Evolutionary conservation across 2,113 vertebrate genomes (phyloP).

Genomic region (Psephotus haematonotus): DNA sequence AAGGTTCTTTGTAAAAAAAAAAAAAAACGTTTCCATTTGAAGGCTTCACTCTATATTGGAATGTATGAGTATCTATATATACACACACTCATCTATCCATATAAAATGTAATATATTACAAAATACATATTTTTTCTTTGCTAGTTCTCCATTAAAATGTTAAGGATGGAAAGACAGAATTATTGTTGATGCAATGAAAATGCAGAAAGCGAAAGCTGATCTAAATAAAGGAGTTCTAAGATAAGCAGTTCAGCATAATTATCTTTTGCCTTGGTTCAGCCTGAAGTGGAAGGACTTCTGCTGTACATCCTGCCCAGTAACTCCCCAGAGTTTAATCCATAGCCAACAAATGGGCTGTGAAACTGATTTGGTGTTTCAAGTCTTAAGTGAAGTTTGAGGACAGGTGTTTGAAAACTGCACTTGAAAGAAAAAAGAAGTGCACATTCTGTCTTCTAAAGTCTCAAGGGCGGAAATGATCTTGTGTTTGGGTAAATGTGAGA

Average conservation of each 20-base stretch:
- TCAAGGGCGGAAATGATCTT: background rate
- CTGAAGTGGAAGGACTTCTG: background rate
- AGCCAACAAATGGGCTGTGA: background rate
- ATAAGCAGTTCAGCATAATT: background rate
- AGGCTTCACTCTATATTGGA: slow-evolving; percentile 33
- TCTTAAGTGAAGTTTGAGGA: background rate
- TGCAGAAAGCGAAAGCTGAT: background rate
- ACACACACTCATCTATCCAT: background rate
- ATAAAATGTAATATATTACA: background rate
- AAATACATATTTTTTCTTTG: slow-evolving; percentile 10
- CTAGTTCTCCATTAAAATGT: background rate
- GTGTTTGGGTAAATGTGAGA: background rate
- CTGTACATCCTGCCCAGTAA: background rate
- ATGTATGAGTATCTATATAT: background rate
- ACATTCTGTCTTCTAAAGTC: background rate
- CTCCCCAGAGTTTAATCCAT: background rate
- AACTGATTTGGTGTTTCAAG: background rate
- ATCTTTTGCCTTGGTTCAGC: background rate
- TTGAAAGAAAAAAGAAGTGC: background rate
- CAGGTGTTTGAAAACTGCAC: background rate
- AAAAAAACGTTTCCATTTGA: background rate
- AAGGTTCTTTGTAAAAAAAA: background rate
- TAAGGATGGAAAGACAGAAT: background rate
- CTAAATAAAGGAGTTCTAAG: background rate
- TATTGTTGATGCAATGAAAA: background rate